phyloP scores from a whole-genome alignment of 2,113 vertebrate species.

The Melanocharis versteri region DNA sequence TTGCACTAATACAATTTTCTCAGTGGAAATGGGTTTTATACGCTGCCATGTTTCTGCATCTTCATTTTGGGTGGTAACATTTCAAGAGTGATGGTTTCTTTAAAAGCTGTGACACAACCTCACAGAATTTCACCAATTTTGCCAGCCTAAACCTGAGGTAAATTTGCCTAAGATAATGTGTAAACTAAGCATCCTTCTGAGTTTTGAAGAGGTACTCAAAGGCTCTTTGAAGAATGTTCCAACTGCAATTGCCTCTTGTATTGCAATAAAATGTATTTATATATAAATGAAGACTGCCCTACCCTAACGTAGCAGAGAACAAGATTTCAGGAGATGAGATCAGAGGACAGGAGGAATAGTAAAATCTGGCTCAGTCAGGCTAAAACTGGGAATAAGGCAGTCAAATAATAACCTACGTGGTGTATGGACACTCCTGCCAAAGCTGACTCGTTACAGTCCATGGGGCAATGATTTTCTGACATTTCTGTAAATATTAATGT shows the following conservation, averaged over 20 bases:
- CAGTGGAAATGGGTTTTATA: accelerated
- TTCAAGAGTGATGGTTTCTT: not conserved
- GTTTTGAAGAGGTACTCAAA: slow-evolving; percentile 14
- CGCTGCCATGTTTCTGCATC: not conserved
- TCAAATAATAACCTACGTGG: not conserved
- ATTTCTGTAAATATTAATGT: not conserved
- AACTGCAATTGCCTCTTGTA: not conserved
- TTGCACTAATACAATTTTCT: not conserved
- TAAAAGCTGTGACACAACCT: not conserved
- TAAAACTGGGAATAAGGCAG: not conserved
- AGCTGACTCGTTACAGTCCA: not conserved
- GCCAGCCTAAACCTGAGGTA: not conserved
- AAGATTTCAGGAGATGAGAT: not conserved
- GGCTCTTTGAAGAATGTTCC: slow-evolving; percentile 10
- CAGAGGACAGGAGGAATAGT: not conserved
- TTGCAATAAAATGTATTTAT: not conserved
- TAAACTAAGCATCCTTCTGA: slow-evolving; percentile 2
- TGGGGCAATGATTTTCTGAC: not conserved
- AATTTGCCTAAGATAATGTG: not conserved
- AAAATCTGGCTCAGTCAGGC: not conserved
- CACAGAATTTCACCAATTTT: not conserved
- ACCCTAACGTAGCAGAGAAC: not conserved
- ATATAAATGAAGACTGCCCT: not conserved
- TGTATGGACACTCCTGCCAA: not conserved
- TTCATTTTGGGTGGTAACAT: not conserved